Conservation (phyloP, 2,113 vertebrate genomes). For the Stigmatopora nigra region DNA sequence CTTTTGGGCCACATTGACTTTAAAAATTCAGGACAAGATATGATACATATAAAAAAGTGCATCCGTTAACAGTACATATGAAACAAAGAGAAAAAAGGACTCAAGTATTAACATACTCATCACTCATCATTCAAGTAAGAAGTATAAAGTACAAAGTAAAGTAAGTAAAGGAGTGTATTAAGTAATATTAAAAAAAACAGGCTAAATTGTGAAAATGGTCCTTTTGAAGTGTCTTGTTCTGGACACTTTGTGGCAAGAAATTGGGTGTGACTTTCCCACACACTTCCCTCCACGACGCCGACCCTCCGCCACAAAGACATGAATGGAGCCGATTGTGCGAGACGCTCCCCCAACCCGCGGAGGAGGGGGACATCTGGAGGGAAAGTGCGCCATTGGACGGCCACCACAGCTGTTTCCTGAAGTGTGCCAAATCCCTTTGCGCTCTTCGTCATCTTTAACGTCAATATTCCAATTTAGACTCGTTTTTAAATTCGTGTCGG, state of each 20-base stretch:
- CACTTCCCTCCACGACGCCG: neutral
- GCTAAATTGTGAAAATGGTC: neutral
- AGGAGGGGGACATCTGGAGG: conserved; percentile 50
- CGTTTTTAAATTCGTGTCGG: no score
- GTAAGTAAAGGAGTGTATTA: no score
- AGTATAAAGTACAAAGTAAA: no score
- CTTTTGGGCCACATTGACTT: no score
- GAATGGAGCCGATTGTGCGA: conserved; percentile 25
- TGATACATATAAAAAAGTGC: no score
- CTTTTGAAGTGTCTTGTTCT: neutral
- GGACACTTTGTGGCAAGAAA: neutral
- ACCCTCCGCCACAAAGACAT: neutral
- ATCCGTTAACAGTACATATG: no score
- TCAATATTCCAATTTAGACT: conserved; percentile 3
- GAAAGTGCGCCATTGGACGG: conserved; percentile 24
- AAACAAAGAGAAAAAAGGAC: no score
- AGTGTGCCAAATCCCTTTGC: conserved; percentile 24
- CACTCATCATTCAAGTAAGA: no score
- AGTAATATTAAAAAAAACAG: no score
- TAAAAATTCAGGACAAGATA: no score
- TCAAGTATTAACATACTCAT: no score
- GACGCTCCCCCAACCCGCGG: neutral
- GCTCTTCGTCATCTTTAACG: conserved; percentile 7
- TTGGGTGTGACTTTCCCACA: neutral
- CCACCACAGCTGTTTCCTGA: conserved; percentile 17